Base-by-base conservation (phyloP, 2,797 vertebrate species). In the Podarcis siculus region DNA sequence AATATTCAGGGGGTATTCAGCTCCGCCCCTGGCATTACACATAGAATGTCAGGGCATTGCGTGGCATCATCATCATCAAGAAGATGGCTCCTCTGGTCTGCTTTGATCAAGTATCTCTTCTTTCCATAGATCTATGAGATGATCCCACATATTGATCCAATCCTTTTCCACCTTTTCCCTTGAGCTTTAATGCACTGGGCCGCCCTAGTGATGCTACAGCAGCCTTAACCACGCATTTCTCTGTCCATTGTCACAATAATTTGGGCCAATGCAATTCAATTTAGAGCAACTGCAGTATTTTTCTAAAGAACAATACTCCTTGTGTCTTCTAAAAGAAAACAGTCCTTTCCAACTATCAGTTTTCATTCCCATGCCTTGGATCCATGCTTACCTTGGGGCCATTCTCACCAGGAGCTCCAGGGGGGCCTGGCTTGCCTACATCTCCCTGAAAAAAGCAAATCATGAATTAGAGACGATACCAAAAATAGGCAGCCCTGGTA, bases 351-450 rank as follows among this genome's bases (percentile, higher is more conserved):
- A 7, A 5, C 15, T 39, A 49, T 6, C n/a, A 0, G 4, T 37
- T 39, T 67, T 79, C 42, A 42, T 79, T 55, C 27, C 1, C 2
- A 25, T 21, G 4, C 49, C 12, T 39, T 30, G 0, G 1, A 39
- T 71, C 23, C 67, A 35, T 49, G 32, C 96, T 95, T 94, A 98
- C 98, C 97, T 97, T 98, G 82, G 96, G 85, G 21, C 98, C 98
- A 8, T 96, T 91, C 67, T 98, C 98, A 91, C 98, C 98, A 0
- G 90, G 76, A 84, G 97, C 96, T 7, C 98, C 98, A 0, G 90
- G 90, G 42, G 91, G 96, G 17, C 98, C 98, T 2, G 94, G 96
- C 35, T 96, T 97, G 88, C 98, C 98, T 90, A 96, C 88, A 66
- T 98, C 98, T 82, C 98, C 98, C 98, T 99, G 93, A 5, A 21